These are phyloP conservation scores for Sebastes minor DNA, from an alignment of 2,797 vertebrate genomes.

Conservation along the genomic window DNA sequence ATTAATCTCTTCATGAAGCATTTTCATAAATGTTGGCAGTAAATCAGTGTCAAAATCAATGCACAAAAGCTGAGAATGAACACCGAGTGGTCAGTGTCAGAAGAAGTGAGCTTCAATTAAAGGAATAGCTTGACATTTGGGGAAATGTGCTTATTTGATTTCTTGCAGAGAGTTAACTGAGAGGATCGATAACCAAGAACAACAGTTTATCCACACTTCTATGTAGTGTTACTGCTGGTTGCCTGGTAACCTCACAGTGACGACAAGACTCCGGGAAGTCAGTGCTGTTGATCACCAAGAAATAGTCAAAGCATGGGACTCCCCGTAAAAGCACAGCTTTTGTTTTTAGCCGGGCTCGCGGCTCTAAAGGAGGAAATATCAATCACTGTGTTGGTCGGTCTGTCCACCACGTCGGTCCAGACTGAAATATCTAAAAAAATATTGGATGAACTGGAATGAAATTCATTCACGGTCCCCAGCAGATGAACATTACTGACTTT, in stretches of 20 bases:
- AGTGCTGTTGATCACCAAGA: conserved; percentile 1
- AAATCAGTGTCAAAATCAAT: not conserved
- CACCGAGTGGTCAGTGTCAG: not conserved
- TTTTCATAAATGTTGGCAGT: not conserved
- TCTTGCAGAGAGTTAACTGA: conserved; percentile 10
- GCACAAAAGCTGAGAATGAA: not conserved
- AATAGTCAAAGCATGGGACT: not conserved
- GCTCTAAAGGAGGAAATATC: not conserved
- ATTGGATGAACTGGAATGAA: not conserved
- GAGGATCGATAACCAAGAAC: not conserved
- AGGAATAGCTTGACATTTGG: not conserved
- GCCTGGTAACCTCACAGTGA: conserved; percentile 32
- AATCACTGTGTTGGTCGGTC: not conserved
- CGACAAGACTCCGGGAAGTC: not conserved
- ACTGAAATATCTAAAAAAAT: not conserved
- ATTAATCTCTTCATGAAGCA: not conserved
- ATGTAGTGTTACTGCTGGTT: conserved; percentile 22
- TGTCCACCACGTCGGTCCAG: not conserved
- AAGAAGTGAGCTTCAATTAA: not conserved
- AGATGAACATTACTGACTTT: not conserved
- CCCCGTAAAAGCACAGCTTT: not conserved
- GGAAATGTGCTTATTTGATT: not conserved
- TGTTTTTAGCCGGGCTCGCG: not conserved
- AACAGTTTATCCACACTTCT: conserved; percentile 4
- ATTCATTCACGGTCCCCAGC: not conserved